Base-by-base conservation (phyloP, 2,113 vertebrate genomes). In the Struthidea cinerea region DNA sequence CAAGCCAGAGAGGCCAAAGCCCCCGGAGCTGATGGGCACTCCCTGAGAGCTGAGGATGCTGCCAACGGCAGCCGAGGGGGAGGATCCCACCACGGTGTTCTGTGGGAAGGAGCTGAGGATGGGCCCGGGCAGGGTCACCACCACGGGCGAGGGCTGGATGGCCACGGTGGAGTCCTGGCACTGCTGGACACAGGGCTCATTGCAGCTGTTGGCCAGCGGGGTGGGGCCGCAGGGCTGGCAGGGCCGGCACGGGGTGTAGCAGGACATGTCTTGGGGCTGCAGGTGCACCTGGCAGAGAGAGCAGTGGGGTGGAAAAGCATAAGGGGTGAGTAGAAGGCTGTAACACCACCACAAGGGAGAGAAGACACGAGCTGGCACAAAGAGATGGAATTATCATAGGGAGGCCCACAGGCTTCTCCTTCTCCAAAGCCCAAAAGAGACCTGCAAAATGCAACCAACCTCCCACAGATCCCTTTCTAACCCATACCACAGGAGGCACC, bases 151-250 rank as follows among this genome's bases (percentile, higher is more conserved):
- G 59, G 82, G 82, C 15, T 74, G 18, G 59, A 84, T 84, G 82
- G 4, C 11, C 6, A 84, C 82, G 1, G 0, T 1, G 59, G 82
- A 84, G 82, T 46, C 28, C 82, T 84, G 82, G 82, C 82, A 84
- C 82, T 84, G 82, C 69, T 10, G 55, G 59, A 84, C 82, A 84
- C 82, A 84, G 81, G 57, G 37, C 63, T 92, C 70, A 7, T 82
- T 77, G 90, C 84, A 78, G 84, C 90, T 88, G 84, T 33, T 88
- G 84, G 35, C 87, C 92, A 94, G 83, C 0, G 70, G 69, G 70
- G 63, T 86, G 9, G 76, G 87, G 70, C 87, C 63, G 0, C 86
- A 76, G 81, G 55, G 75, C 61, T 44, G 68, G 68, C 81, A 89
- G 23, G 80, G 91, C 46, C 5, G 41, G 35, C 85, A 91, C 1